Evolutionary conservation across 2,113 vertebrate genomes (phyloP).

Genomic region (Elephantulus edwardii): DNA sequence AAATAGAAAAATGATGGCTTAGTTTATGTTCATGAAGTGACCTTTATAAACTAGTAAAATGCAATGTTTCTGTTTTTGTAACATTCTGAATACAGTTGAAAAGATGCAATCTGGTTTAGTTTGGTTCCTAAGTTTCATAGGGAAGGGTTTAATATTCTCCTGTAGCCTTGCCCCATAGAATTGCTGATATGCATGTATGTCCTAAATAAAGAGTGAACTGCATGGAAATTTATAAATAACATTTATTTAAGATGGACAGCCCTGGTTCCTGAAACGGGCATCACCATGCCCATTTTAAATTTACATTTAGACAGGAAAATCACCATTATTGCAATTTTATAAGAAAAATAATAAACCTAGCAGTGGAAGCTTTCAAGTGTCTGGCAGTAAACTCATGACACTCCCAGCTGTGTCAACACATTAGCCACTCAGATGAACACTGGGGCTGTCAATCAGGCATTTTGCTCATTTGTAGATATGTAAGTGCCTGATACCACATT

Average conservation of each 20-base stretch:
- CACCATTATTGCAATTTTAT: slow-evolving; percentile 51
- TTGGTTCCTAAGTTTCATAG: slow-evolving; percentile 55
- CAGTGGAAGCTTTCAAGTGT: background rate
- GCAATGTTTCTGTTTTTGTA: slow-evolving; percentile 27
- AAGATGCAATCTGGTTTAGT: slow-evolving; percentile 55
- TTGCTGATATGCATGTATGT: slow-evolving; percentile 58
- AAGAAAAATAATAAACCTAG: slow-evolving; percentile 21
- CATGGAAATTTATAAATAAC: slow-evolving; percentile 64
- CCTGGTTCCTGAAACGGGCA: slow-evolving; percentile 43
- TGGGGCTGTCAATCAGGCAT: background rate
- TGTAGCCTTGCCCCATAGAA: too few relatives aligned
- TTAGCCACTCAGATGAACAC: slow-evolving; percentile 12
- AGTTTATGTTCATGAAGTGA: slow-evolving; percentile 35
- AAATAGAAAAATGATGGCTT: background rate
- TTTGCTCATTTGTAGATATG: slow-evolving; percentile 44
- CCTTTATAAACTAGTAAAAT: slow-evolving; percentile 44
- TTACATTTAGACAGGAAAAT: slow-evolving; percentile 70
- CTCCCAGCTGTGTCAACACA: background rate
- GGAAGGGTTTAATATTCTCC: slow-evolving; percentile 64
- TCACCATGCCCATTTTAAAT: slow-evolving; percentile 56
- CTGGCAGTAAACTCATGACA: background rate
- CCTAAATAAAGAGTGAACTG: slow-evolving; percentile 69
- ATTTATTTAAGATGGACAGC: slow-evolving; percentile 59
- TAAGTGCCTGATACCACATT: slow-evolving; percentile 23
- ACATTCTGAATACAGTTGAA: slow-evolving; percentile 56